Evolutionary conservation across 2,797 vertebrate genomes (phyloP), one percentile per base, ranked within the genome.

Genomic region (Epinephelus awoara): DNA sequence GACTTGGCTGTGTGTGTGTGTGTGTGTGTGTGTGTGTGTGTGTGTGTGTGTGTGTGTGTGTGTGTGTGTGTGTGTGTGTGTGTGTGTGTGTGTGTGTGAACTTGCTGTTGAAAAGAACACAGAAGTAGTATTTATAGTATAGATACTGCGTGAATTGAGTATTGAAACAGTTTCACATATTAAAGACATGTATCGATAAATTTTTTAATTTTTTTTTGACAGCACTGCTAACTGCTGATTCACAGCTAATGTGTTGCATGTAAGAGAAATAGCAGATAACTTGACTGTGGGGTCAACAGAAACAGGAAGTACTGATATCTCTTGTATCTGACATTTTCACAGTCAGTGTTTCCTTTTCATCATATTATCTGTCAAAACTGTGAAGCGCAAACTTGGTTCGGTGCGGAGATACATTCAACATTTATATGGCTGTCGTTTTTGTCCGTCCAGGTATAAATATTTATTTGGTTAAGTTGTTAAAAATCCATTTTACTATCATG

Each of bases 221-320:
- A 42, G 3, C 9, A 42, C 40, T 11, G 17, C 27, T 67, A 51
- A 34, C 27, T 29, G 44, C 27, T 3, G 9, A 59, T 58, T 55
- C 34, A 70, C 18, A 58, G 46, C 19, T 49, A 4, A 61, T 71
- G 55, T 44, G 21, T 49, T 47, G 25, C 27, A 27, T 6, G 6
- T 27, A 2, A 46, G 50, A 49, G 21, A 57, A 42, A 21, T 9
- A 47, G 25, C 14, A 58, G 18, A 27, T 42, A 0, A 12, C 61
- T 66, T 69, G 15, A 38, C 34, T 23, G 21, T 15, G 9, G 6
- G 21, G 10, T 17, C 18, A 70, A 19, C 19, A 3, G 5, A 21
- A 80, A 52, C 51, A 82, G 69, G 65, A 74, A 44, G 25, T 49
- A 3, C 29, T n/a, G 38, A 25, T 63, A 69, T 65, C 38, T 46